Evolutionary conservation across 1,140 invertebrate species (phyloP).

Genomic region (Ceratina calcarata): DNA sequence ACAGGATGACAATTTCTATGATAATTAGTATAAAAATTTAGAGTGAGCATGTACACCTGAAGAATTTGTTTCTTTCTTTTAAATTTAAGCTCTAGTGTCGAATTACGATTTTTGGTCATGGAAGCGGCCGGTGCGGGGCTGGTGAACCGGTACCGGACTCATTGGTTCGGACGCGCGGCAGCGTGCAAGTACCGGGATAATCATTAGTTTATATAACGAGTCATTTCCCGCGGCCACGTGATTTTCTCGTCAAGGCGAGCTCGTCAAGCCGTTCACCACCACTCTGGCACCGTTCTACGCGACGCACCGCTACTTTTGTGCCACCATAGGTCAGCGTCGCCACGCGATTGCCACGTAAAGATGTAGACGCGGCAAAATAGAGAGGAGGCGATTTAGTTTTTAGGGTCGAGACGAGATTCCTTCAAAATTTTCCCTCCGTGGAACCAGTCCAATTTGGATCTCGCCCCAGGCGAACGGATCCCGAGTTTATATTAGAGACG

Average conservation of each 20-base stretch:
- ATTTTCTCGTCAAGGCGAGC: conserved; percentile 79
- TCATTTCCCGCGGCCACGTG: conserved; percentile 79
- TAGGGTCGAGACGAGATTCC: not conserved
- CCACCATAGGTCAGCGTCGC: conserved; percentile 58
- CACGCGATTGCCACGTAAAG: conserved; percentile 30
- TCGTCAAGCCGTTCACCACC: conserved; percentile 77
- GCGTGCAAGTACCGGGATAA: conserved; percentile 67
- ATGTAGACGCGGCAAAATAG: not conserved
- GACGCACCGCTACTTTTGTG: conserved; percentile 52
- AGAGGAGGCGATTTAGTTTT: not conserved
- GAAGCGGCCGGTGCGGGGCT: not conserved
- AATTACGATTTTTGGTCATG: too few relatives aligned
- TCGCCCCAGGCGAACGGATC: not conserved
- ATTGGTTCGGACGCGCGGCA: conserved; percentile 58
- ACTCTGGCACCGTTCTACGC: conserved; percentile 33
- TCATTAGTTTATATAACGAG: conserved; percentile 80
- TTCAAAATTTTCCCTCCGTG: conserved; percentile 7
- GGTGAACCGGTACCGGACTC: conserved; percentile 48
- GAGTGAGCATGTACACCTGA: too few relatives aligned
- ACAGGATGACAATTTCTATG: too few relatives aligned
- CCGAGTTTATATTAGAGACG: not conserved
- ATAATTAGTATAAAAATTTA: too few relatives aligned
- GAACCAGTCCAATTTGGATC: not conserved
- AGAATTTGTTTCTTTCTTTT: too few relatives aligned
- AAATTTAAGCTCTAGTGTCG: too few relatives aligned